phyloP scores from a whole-genome alignment of 2,797 vertebrate species.

The Gymnocypris eckloni region DNA sequence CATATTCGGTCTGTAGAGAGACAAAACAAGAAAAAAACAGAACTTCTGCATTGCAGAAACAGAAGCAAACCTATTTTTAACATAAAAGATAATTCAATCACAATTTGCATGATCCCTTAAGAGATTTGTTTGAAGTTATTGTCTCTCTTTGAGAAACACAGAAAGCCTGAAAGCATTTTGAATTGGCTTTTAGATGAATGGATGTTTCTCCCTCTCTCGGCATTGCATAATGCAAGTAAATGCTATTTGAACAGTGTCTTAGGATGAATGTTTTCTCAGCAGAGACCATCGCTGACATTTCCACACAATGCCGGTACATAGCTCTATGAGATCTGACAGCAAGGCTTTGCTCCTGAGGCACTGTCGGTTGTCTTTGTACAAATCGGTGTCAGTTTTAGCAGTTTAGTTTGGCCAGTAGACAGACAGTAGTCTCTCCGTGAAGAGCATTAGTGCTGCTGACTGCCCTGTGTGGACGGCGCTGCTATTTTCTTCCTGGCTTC shows the following conservation, averaged over 20 bases:
- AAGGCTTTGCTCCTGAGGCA: slow-evolving; percentile 40
- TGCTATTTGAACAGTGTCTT: slow-evolving; percentile 17
- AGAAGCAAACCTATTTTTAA: slow-evolving; percentile 6
- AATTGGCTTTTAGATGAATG: slow-evolving; percentile 10
- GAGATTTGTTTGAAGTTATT: slow-evolving; percentile 21
- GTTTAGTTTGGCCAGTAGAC: slow-evolving; percentile 55
- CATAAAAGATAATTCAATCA: slow-evolving; percentile 25
- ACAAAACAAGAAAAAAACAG: not conserved
- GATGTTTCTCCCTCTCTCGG: not conserved
- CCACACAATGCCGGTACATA: slow-evolving; percentile 24
- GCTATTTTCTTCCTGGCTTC: slow-evolving; percentile 58
- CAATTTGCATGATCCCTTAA: not conserved
- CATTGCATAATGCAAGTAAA: slow-evolving; percentile 18
- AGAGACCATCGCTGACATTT: slow-evolving; percentile 45
- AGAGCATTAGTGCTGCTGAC: slow-evolving; percentile 13
- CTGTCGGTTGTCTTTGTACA: slow-evolving; percentile 50
- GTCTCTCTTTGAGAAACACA: slow-evolving; percentile 23
- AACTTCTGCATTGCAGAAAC: not conserved
- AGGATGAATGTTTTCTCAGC: slow-evolving; percentile 22
- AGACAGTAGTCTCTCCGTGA: slow-evolving; percentile 35
- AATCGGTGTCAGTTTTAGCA: slow-evolving; percentile 62
- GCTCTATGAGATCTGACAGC: slow-evolving; percentile 48
- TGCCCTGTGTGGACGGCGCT: slow-evolving; percentile 52
- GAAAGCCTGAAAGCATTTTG: slow-evolving; percentile 24
- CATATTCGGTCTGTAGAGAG: not conserved